A percentile compares a stretch with the other conserved stretches of the same genome.
Conservation (phyloP, 2,797 vertebrate genomes). For the Pseudomugil gertrudae region DNA sequence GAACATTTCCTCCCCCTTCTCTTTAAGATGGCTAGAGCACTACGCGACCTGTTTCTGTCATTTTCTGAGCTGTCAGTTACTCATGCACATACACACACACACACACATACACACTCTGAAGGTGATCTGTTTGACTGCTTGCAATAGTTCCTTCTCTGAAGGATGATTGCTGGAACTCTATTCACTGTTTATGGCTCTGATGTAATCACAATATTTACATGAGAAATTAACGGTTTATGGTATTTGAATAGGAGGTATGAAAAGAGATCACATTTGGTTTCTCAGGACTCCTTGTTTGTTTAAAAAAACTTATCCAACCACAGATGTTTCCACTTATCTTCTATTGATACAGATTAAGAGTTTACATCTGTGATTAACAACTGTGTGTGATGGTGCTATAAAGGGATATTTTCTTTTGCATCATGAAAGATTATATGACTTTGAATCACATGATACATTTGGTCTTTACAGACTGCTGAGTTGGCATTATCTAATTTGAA, state of each 20-base stretch:
- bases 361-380: not conserved
- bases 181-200: not conserved
- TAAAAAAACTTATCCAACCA: conserved; percentile 8
- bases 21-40: conserved; percentile 24
- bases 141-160: conserved; percentile 12
- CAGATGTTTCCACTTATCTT: conserved; percentile 11
- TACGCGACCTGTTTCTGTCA: conserved; percentile 49
- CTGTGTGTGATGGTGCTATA: not conserved
- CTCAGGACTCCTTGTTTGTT: not conserved
- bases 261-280: not conserved
- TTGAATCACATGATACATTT: conserved; percentile 6
- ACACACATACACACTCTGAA: conserved; percentile 5
- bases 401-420: not conserved
- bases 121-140: conserved; percentile 39
- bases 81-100: conserved; percentile 8
- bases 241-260: not conserved
- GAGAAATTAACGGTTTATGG: not conserved
- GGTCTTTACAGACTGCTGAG: conserved; percentile 83
- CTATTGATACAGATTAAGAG: not conserved
- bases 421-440: not conserved
- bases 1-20: conserved; percentile 1
- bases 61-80: conserved; percentile 32
- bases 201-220: conserved; percentile 6
- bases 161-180: conserved; percentile 14
- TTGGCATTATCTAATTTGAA: conserved; percentile 88